Percentiles rank a stretch among this genome's conserved stretches.
These are phyloP conservation scores for Polydrusus cervinus DNA, from an alignment of 2,888 invertebrate species.

Conservation along the genomic window DNA sequence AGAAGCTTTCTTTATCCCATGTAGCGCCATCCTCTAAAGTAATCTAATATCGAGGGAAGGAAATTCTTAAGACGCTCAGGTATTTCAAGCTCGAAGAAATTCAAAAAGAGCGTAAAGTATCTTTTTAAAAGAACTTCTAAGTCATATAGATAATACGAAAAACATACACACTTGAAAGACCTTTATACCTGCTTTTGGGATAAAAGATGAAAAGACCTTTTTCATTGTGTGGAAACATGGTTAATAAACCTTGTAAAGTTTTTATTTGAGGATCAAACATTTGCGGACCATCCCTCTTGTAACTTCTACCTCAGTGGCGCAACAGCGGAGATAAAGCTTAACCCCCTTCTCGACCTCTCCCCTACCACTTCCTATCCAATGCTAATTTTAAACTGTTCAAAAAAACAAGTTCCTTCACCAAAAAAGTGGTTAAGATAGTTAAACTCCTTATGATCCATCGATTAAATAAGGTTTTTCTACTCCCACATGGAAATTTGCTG, in stretches of 20 bases:
- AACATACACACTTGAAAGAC: slow-evolving; percentile 28
- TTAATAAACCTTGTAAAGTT: slow-evolving; percentile 24
- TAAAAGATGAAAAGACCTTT: slow-evolving; percentile 22
- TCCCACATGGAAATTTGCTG: no score
- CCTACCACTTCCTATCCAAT: no score
- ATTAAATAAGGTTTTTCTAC: no score
- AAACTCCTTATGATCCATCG: no score
- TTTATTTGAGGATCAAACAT: slow-evolving; percentile 29
- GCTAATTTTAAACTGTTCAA: no score
- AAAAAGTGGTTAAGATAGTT: no score
- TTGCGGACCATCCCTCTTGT: slow-evolving; percentile 20
- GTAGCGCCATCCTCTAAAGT: slow-evolving; percentile 11
- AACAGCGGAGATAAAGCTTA: no score
- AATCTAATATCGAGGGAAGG: slow-evolving; percentile 16
- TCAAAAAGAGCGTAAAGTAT: slow-evolving; percentile 25
- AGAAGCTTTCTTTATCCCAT: neutral
- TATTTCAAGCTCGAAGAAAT: slow-evolving; percentile 15
- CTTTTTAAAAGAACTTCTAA: slow-evolving; percentile 26
- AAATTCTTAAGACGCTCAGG: slow-evolving; percentile 19
- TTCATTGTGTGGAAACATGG: slow-evolving; percentile 25
- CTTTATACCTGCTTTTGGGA: slow-evolving; percentile 28
- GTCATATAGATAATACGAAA: slow-evolving; percentile 24
- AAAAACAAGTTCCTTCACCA: no score
- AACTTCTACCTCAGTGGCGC: slow-evolving; percentile 3
- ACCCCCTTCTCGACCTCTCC: no score